These are phyloP conservation scores for Tachystola acroxantha DNA, from an alignment of 2,888 invertebrate species.

Conservation along the genomic window DNA sequence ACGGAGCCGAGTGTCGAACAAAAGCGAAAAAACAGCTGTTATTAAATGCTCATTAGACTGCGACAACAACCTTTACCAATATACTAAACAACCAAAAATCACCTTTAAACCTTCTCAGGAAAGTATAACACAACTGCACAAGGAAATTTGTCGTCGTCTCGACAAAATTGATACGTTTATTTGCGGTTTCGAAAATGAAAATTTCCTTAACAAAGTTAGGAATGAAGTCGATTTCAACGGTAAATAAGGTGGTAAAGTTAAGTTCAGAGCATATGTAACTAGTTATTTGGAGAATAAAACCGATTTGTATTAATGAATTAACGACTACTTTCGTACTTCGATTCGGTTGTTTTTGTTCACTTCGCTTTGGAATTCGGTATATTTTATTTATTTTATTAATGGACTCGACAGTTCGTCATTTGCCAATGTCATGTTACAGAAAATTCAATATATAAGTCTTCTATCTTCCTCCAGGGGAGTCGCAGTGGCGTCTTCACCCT, in stretches of 20 bases:
- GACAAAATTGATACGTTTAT: slow-evolving; percentile 24
- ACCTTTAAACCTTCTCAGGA: slow-evolving; percentile 11
- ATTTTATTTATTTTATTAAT: no score
- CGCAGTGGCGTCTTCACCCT: no score
- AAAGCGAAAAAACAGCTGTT: slow-evolving; percentile 47
- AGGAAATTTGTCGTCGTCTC: slow-evolving; percentile 10
- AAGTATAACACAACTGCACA: slow-evolving; percentile 11
- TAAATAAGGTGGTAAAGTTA: slow-evolving; percentile 6
- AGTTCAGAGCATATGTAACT: slow-evolving; percentile 13
- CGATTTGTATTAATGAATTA: slow-evolving; percentile 47
- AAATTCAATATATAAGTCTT: no score
- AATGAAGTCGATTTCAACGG: slow-evolving; percentile 6
- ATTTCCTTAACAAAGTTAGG: slow-evolving; percentile 7
- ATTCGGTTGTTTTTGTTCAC: slow-evolving; percentile 3
- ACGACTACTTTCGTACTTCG: slow-evolving; percentile 31
- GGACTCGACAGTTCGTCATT: no score
- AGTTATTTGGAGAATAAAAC: slow-evolving; percentile 32
- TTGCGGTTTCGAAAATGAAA: slow-evolving; percentile 11
- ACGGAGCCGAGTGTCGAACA: slow-evolving; percentile 39
- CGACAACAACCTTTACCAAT: slow-evolving; percentile 32
- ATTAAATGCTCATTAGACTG: slow-evolving; percentile 66
- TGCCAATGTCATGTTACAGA: no score
- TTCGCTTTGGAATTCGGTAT: neutral
- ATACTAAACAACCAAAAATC: slow-evolving; percentile 11
- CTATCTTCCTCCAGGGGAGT: no score